Conservation (phyloP, 1,140 invertebrate species). For the Oedothorax gibbosus region DNA sequence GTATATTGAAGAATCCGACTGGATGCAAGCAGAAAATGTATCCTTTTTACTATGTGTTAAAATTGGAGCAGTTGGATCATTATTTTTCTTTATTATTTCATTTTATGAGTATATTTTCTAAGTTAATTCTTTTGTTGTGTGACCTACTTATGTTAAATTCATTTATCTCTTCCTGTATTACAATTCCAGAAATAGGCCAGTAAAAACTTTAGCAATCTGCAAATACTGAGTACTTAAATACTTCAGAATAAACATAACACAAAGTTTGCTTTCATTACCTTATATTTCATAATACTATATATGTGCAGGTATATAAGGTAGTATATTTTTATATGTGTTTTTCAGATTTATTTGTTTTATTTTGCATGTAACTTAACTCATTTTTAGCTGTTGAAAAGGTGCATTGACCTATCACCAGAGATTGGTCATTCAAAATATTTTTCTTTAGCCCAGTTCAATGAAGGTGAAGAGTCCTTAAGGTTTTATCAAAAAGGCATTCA, state of each 20-base stretch:
- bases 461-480: conserved; percentile 67
- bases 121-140: too few species aligned
- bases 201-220: too few species aligned
- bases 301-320: too few species aligned
- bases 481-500: conserved; percentile 69
- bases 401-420: conserved; percentile 64
- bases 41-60: conserved; percentile 39
- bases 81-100: too few species aligned
- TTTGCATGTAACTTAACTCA: not conserved
- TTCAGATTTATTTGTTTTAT: too few species aligned
- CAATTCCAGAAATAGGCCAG: not conserved
- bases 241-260: too few species aligned
- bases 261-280: too few species aligned
- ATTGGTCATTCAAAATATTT: conserved; percentile 69
- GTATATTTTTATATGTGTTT: too few species aligned
- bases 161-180: not conserved
- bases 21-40: conserved; percentile 37
- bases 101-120: too few species aligned
- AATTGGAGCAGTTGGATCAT: too few species aligned
- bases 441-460: conserved; percentile 68
- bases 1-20: conserved; percentile 12
- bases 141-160: not conserved
- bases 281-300: too few species aligned
- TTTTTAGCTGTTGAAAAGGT: conserved; percentile 25
- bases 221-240: too few species aligned